Base-by-base conservation (phyloP, 2,888 invertebrate species). In the Eupithecia abbreviata region DNA sequence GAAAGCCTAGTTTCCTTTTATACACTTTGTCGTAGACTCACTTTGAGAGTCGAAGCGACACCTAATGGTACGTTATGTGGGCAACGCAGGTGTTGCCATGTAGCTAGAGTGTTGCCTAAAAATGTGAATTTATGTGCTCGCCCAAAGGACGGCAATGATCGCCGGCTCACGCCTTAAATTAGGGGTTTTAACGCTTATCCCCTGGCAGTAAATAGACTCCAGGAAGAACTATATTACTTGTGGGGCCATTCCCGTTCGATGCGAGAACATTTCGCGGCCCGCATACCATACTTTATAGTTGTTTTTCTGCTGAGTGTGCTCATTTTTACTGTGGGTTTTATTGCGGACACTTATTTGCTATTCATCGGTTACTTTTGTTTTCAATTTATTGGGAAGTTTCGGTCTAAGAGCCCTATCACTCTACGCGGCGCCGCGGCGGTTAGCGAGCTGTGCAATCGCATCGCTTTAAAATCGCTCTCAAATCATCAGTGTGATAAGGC, bases 121-220 rank as follows among this genome's bases (percentile, higher is more conserved):
- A 93, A 93, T 92, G 93, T 90, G 93, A 92, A 93, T 94, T 94
- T 94, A 94, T 93, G 90, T 90, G 86, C 86, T 86, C 90, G 84
- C 88, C 91, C 89, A 85, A 84, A 88, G 90, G 90, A 88, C 91
- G 89, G 91, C 93, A 91, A 94, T 93, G 93, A 94, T 94, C 92
- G 92, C 88, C 86, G 86, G 90, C 92, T 93, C 92, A 90, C 90
- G 90, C 91, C 92, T 92, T 93, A 94, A 93, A 93, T 94, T 93
- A 92, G 92, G 91, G 90, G 92, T 91, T 91, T 93, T 93, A 91
- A 91, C 92, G 92, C 89, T 92, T 89, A 92, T 93, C 92, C 92
- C 88, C 90, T 88, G 86, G 87, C 90, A 90, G 92, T 93, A 92
- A 93, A 93, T 92, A 93, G 88, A 91, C 90, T 89, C 87, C 84